Evolutionary conservation across 2,888 invertebrate genomes (phyloP).

Genomic region (Papilio protenor): DNA sequence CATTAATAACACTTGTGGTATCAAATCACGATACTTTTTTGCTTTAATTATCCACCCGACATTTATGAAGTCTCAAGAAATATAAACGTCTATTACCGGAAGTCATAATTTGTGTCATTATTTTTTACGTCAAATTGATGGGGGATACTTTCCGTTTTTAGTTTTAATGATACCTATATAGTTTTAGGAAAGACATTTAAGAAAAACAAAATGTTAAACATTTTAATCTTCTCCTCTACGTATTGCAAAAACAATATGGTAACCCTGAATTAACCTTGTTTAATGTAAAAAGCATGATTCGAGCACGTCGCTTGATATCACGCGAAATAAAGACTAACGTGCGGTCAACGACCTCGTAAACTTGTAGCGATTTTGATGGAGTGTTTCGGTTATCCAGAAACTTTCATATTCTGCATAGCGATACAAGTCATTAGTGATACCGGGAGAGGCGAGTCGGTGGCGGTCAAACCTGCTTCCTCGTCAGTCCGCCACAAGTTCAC

Average conservation of each 20-base stretch:
- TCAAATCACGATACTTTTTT: slow-evolving; percentile 34
- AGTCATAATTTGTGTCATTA: slow-evolving; percentile 26
- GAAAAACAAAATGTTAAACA: too few relatives aligned
- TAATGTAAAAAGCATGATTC: background rate
- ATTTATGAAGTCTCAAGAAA: slow-evolving; percentile 24
- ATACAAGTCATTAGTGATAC: slow-evolving; percentile 61
- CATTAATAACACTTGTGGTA: slow-evolving; percentile 33
- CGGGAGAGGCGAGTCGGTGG: slow-evolving; percentile 39
- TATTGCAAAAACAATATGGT: background rate
- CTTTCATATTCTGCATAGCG: slow-evolving; percentile 48
- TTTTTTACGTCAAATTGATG: slow-evolving; percentile 19
- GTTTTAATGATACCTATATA: background rate
- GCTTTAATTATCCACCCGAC: slow-evolving; percentile 25
- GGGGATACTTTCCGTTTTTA: background rate
- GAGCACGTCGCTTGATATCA: slow-evolving; percentile 5
- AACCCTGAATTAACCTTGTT: background rate
- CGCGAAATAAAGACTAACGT: slow-evolving; percentile 20
- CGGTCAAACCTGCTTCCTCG: slow-evolving; percentile 54
- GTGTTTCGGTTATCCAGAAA: slow-evolving; percentile 39
- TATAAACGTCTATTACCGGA: slow-evolving; percentile 31
- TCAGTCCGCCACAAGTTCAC: slow-evolving; percentile 68
- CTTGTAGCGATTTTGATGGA: slow-evolving; percentile 40
- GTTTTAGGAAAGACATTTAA: background rate
- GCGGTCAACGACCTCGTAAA: slow-evolving; percentile 28
- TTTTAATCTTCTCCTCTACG: background rate